Evolutionary conservation across 2,113 vertebrate genomes (phyloP).

Genomic region (Lanius collurio): DNA sequence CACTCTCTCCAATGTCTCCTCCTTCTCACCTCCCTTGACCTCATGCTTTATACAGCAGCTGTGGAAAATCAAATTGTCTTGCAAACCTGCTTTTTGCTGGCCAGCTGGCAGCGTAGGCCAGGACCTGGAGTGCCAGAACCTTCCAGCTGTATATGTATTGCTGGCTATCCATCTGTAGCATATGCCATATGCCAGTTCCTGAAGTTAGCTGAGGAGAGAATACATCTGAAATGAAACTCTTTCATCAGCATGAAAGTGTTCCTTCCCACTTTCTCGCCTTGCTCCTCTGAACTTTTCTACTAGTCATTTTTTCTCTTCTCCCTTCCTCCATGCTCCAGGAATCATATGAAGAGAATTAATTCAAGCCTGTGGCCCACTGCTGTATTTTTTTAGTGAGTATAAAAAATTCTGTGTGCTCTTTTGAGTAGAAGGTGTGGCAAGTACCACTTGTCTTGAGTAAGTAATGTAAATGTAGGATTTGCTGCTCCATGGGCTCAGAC

Average conservation of each 20-base stretch:
- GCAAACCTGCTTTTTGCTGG: constrained; percentile 42
- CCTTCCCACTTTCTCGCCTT: not conserved
- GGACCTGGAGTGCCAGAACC: constrained; percentile 45
- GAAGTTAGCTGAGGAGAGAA: not conserved
- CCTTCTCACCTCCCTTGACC: constrained; percentile 19
- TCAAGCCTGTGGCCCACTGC: not conserved
- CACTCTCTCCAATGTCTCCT: not conserved
- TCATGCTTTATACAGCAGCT: constrained; percentile 49
- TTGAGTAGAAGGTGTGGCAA: constrained; percentile 12
- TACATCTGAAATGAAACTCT: constrained; percentile 29
- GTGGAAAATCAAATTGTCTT: constrained; percentile 61
- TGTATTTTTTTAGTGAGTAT: not conserved
- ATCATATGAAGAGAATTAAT: not conserved
- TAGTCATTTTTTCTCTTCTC: not conserved
- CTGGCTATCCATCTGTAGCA: constrained; percentile 62
- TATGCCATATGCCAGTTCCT: constrained; percentile 46
- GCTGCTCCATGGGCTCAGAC: constrained; percentile 21
- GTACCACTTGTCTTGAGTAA: constrained; percentile 16
- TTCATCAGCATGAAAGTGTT: constrained; percentile 18
- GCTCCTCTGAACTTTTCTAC: constrained; percentile 13
- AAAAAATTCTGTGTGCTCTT: not conserved
- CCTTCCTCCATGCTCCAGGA: not conserved
- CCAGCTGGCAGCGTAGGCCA: constrained; percentile 61
- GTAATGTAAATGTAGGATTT: constrained; percentile 50
- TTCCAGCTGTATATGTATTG: constrained; percentile 57